Evolutionary conservation across 1,140 invertebrate genomes (phyloP).

Genomic region (Eurytemora carolleeae): DNA sequence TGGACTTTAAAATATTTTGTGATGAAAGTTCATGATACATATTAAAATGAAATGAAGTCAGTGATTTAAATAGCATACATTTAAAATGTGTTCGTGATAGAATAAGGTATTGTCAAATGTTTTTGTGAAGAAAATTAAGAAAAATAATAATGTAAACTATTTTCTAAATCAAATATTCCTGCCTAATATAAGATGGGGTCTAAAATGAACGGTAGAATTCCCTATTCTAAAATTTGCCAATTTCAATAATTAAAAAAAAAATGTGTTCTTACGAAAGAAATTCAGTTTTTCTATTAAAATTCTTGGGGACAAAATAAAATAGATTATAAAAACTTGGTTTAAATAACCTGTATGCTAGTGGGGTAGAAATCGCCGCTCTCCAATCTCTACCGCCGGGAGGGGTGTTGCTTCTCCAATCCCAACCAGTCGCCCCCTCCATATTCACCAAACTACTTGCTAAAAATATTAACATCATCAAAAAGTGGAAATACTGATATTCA

Average conservation of each 20-base stretch:
- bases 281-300: neutral
- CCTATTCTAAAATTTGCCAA: neutral
- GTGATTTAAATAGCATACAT: neutral
- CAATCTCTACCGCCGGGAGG: neutral
- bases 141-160: neutral
- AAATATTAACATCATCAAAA: neutral
- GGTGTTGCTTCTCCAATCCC: neutral
- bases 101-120: too few relatives aligned
- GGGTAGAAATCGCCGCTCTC: neutral
- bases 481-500: neutral
- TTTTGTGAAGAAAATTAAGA: too few relatives aligned
- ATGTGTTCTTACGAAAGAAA: neutral
- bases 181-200: neutral
- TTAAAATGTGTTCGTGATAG: neutral
- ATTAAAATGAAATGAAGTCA: neutral
- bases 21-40: neutral
- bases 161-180: neutral
- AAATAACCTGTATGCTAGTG: neutral
- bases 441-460: neutral
- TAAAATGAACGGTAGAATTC: neutral
- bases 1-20: neutral
- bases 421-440: neutral
- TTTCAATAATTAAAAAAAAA: neutral
- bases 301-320: neutral
- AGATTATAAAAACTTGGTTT: neutral